Evolutionary conservation across 2,113 vertebrate genomes (phyloP), one percentile per base, ranked within the genome.

Genomic region (Anhinga rufa): DNA sequence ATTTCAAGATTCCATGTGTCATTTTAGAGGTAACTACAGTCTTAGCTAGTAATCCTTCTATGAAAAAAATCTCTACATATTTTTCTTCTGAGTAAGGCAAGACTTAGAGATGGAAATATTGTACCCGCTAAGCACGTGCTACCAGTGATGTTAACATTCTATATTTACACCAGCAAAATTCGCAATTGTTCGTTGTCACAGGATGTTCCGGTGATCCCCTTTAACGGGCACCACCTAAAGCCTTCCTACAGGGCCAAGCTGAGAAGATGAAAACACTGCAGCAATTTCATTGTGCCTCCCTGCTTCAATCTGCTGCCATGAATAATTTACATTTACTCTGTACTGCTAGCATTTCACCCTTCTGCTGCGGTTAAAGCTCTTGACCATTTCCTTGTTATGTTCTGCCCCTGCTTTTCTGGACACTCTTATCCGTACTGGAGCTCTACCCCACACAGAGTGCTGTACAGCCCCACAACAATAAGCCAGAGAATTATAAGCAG

Each of bases 241-340:
- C 48, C 80, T 51, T 48, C 65, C 83, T 69, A 7, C 77, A 94
- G 74, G 84, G 48, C 4, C 52, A 55, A 66, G 72, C 51, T 58
- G 79, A 90, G 86, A 46, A 52, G 79, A 60, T 72, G 83, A 65
- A 71, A 88, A 75, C 36, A 6, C 88, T 84, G 88, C 86, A 93
- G 88, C 64, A 76, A 57, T 70, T 83, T 86, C 88, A 34, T 10
- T 15, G 68, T 31, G 68, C 81, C 40, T 82, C 71, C 46, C 92
- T 83, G 79, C 92, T 44, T 95, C 88, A 84, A 46, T 85, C 86
- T 95, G 91, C 92, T 84, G 76, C 89, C 91, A 95, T 95, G 94
- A 97, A 97, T 97, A 92, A 97, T 97, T 96, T 5, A 94, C 55
- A 52, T 19, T 25, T 17, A 10, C 72, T 88, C 86, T 20, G 72